A percentile compares a stretch with the other conserved stretches of the same genome.
phyloP scores from a whole-genome alignment of 2,797 vertebrate genomes.

The Macropodus opercularis region DNA sequence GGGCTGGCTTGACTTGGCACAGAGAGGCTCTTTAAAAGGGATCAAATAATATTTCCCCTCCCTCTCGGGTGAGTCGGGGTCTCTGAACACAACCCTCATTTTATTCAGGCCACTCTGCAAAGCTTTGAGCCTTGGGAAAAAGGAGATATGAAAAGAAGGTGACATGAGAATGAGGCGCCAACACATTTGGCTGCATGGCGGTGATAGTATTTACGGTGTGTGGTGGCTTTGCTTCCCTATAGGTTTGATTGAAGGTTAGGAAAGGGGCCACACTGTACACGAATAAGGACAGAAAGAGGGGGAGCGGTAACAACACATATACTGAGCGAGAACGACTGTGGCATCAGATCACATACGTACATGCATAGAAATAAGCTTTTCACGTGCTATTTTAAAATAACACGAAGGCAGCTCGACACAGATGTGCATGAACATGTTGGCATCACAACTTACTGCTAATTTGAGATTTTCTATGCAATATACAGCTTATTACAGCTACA shows the following conservation, averaged over 20 bases:
- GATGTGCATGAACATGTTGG: no score
- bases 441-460: no score
- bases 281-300: conserved; percentile 5
- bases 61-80: conserved; percentile 47
- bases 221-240: conserved; percentile 13
- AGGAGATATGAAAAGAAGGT: conserved; percentile 33
- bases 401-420: no score
- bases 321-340: conserved; percentile 11
- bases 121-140: conserved; percentile 18
- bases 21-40: conserved; percentile 56
- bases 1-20: conserved; percentile 55
- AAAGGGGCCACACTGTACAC: not conserved
- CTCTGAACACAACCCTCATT: conserved; percentile 59
- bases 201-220: conserved; percentile 36
- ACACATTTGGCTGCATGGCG: conserved; percentile 35
- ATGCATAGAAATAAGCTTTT: not conserved
- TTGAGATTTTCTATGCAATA: no score
- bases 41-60: conserved; percentile 71
- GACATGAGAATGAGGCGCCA: conserved; percentile 25
- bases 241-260: conserved; percentile 25
- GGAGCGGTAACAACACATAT: conserved; percentile 7
- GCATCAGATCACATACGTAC: conserved; percentile 33
- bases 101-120: conserved; percentile 55
- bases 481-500: no score
- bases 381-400: no score